Conservation (phyloP, 2,797 vertebrate species). For the Sphenopsis melanotis region DNA sequence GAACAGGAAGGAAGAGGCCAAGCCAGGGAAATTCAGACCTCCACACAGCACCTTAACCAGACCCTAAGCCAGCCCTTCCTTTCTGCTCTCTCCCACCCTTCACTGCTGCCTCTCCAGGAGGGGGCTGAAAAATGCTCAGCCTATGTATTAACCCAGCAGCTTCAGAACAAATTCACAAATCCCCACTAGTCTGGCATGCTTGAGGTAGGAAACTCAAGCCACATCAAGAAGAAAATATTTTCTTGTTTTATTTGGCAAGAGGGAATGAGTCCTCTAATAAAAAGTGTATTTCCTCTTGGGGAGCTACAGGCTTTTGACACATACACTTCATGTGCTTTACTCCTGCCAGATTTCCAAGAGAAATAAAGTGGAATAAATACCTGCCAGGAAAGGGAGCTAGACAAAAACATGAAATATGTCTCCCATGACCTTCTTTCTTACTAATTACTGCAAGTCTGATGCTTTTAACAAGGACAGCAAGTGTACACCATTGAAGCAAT, state of each 20-base stretch:
- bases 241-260: conserved; percentile 24
- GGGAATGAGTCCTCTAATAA: background rate
- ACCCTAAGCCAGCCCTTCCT: background rate
- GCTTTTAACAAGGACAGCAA: background rate
- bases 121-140: background rate
- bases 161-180: background rate
- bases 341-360: conserved; percentile 30
- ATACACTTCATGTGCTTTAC: background rate
- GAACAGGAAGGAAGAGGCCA: background rate
- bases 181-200: background rate
- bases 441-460: background rate
- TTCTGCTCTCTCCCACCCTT: background rate
- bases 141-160: background rate
- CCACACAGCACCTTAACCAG: background rate
- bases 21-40: background rate
- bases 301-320: background rate
- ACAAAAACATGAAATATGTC: background rate
- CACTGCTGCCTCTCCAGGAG: background rate
- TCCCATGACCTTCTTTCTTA: background rate
- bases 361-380: background rate
- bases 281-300: background rate
- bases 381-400: conserved; percentile 10
- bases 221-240: conserved; percentile 16
- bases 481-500: background rate
- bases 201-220: background rate